Base-by-base conservation (phyloP, 2,113 vertebrate genomes). In the Oenanthe oenanthe region DNA sequence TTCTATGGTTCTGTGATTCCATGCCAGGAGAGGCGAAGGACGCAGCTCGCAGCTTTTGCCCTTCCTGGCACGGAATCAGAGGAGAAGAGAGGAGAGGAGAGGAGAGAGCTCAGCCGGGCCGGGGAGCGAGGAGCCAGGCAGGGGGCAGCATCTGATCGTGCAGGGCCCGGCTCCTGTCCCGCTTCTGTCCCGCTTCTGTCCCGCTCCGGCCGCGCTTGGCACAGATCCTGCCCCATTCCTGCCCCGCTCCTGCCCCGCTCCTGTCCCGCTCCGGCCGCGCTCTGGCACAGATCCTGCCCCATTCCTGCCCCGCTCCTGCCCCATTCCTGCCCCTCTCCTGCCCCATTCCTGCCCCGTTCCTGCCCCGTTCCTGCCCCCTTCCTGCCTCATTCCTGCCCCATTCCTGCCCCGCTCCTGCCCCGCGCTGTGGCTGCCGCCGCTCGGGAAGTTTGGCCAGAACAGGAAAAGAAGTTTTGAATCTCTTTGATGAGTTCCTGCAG, bases 181-280 rank as follows among this genome's bases (percentile, higher is more conserved):
- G 3, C 18, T 1, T 5, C 0, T 5, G 3, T 8, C 48, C 13
- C 16, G 4, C 19, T 1, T 4, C 0, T 4, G 3, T 4, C 7
- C 7, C 4, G 3, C 18, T 1, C 6, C 0, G 4, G 3, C 7
- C 24, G 8, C 15, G 7, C n/a, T 36, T 36, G 34, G 34, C 34
- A 8, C 34, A 36, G 34, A 36, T 9, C 21, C 47, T 45, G 43
- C 18, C 7, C 7, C 6, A 3, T 16, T 1, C 34, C 34, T 36
- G 34, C 34, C 34, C 34, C 34, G 7, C 34, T 36, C 34, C 34
- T 36, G 34, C 34, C 34, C 34, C 34, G 8, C 8, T 36, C 34
- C 34, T 36, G 34, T 8, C 34, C 34, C 34, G 34, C 8, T 36
- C n/a, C n/a, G n/a, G n/a, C n/a, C n/a, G n/a, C n/a, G n/a, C n/a